phyloP scores from a whole-genome alignment of 2,888 invertebrate species.

The Amphipoea oculea region DNA sequence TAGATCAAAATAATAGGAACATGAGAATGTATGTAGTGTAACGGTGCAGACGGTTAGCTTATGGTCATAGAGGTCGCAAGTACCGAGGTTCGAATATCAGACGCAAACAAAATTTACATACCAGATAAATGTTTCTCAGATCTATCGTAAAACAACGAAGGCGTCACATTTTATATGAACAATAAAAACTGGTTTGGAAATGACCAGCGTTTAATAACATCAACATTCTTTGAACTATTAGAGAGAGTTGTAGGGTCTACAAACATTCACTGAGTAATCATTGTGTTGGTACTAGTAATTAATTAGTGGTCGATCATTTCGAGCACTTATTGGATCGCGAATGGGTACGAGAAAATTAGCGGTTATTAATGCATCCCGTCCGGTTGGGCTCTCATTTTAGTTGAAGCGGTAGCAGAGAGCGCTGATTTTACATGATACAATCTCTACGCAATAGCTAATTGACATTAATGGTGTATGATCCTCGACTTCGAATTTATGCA shows the following conservation, averaged over 20 bases:
- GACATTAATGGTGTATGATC: conserved; percentile 4
- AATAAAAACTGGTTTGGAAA: conserved; percentile 70
- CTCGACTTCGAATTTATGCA: background rate
- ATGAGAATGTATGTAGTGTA: conserved; percentile 62
- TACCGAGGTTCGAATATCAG: conserved; percentile 64
- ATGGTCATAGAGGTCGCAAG: conserved; percentile 73
- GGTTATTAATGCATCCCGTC: conserved; percentile 63
- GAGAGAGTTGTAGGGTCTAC: conserved; percentile 70
- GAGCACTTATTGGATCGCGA: conserved; percentile 67
- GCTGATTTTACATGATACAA: conserved; percentile 41
- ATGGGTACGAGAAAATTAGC: conserved; percentile 65
- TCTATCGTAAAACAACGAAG: conserved; percentile 58
- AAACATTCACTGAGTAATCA: conserved; percentile 73
- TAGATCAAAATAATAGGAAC: conserved; percentile 70
- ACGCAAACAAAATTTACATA: conserved; percentile 61
- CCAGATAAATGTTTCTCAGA: conserved; percentile 53
- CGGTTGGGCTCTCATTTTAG: conserved; percentile 49
- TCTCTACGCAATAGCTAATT: conserved; percentile 30
- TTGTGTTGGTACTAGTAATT: conserved; percentile 71
- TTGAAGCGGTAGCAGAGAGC: conserved; percentile 22
- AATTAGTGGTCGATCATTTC: conserved; percentile 70
- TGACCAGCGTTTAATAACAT: conserved; percentile 75
- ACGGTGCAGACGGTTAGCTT: conserved; percentile 70
- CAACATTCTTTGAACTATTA: conserved; percentile 77
- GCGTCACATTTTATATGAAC: conserved; percentile 63